Conservation (phyloP, 2,888 invertebrate species). For the Rhingia rostrata region DNA sequence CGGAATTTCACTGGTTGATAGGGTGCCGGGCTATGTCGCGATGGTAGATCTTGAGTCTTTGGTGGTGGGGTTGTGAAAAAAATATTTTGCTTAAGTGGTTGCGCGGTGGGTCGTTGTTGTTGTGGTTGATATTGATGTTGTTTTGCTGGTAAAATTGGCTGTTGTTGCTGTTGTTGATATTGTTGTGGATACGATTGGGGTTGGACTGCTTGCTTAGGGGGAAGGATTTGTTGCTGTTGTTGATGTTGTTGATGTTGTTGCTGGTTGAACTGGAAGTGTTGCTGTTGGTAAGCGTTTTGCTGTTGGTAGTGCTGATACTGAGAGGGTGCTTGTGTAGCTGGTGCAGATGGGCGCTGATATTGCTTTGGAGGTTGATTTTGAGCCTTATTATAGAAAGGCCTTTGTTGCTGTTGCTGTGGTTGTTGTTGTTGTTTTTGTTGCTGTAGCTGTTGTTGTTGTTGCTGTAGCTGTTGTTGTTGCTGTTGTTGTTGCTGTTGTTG, state of each 20-base stretch:
- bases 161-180: conserved; percentile 48
- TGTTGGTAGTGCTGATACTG: conserved; percentile 64
- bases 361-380: conserved; percentile 76
- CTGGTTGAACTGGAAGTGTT: conserved; percentile 40
- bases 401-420: conserved; percentile 60
- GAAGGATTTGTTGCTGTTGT: conserved; percentile 80
- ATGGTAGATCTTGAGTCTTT: conserved; percentile 77
- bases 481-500: conserved; percentile 20
- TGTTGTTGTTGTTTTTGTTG: conserved; percentile 35
- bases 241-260: conserved; percentile 46
- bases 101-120: conserved; percentile 76
- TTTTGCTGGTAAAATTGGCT: conserved; percentile 43
- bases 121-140: conserved; percentile 68
- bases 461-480: conserved; percentile 50
- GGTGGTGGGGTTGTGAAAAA: conserved; percentile 79
- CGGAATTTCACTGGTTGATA: conserved; percentile 82
- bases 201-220: conserved; percentile 81
- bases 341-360: conserved; percentile 32
- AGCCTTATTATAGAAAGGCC: conserved; percentile 75
- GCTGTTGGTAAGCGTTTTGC: conserved; percentile 37
- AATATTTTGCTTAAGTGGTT: conserved; percentile 80
- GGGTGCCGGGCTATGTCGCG: conserved; percentile 69
- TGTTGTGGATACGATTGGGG: conserved; percentile 82
- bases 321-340: conserved; percentile 82
- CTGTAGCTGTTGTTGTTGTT: conserved; percentile 78